These are phyloP conservation scores for Torymus tubicola DNA, from an alignment of 2,888 invertebrate genomes.

Conservation along the genomic window DNA sequence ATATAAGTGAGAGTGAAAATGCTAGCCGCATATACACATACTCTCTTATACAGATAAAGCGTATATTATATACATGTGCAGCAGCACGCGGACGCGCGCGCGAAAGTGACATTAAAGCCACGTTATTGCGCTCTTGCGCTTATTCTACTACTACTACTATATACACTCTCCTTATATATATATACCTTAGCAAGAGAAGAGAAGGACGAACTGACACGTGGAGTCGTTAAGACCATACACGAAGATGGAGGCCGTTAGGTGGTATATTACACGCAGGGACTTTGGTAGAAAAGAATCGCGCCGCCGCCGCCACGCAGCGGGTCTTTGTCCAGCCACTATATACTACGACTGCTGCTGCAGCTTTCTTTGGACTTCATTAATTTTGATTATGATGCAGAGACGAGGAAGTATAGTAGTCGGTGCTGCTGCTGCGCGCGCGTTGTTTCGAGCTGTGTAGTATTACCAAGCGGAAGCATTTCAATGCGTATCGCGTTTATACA, in stretches of 20 bases:
- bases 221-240: conserved; percentile 25
- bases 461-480: too few relatives aligned
- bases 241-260: not conserved
- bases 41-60: conserved; percentile 28
- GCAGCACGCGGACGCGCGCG: conserved; percentile 31
- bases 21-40: conserved; percentile 12
- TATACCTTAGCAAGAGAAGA: not conserved
- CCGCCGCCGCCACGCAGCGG: too few relatives aligned
- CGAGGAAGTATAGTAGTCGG: not conserved
- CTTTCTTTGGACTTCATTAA: conserved; percentile 24
- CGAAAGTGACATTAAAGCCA: conserved; percentile 59
- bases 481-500: too few relatives aligned
- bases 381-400: conserved; percentile 24
- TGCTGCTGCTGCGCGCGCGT: too few relatives aligned
- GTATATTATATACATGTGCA: conserved; percentile 7
- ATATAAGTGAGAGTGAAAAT: conserved; percentile 62
- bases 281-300: too few relatives aligned
- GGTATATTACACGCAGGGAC: not conserved
- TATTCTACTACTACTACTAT: too few relatives aligned
- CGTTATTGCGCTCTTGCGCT: conserved; percentile 29
- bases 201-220: not conserved
- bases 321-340: too few relatives aligned
- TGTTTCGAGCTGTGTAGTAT: too few relatives aligned
- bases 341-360: too few relatives aligned
- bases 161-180: too few relatives aligned